Percentiles rank a stretch among this genome's conserved stretches.
phyloP scores from a whole-genome alignment of 1,140 invertebrate genomes.

The Hycleus phaleratus region DNA sequence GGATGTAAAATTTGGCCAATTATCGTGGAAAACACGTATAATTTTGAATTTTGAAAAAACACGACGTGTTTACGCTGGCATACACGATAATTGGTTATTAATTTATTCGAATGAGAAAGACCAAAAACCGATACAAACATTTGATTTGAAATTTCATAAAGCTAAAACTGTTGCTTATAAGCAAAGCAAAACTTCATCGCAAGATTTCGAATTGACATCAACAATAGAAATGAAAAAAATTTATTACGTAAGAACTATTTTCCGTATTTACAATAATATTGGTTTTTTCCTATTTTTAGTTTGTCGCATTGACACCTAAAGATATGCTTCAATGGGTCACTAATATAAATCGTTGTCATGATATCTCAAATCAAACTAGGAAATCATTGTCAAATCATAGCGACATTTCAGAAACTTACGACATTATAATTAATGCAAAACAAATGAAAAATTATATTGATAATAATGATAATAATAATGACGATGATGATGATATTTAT shows the following conservation, averaged over 20 bases:
- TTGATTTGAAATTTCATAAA: conserved; percentile 18
- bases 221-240: conserved; percentile 12
- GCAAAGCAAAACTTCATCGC: conserved; percentile 5
- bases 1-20: conserved; percentile 19
- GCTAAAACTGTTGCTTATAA: conserved; percentile 9
- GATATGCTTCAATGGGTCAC: conserved; percentile 24
- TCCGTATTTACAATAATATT: background rate
- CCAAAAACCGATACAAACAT: conserved; percentile 17
- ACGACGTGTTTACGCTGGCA: conserved; percentile 15
- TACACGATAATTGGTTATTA: conserved; percentile 19
- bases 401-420: conserved; percentile 2
- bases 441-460: background rate
- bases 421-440: conserved; percentile 1
- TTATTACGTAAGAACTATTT: conserved; percentile 10
- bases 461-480: background rate
- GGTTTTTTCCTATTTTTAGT: conserved; percentile 11
- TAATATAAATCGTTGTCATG: conserved; percentile 21
- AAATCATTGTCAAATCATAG: background rate
- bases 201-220: conserved; percentile 9
- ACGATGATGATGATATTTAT: conserved; percentile 6
- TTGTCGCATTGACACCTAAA: conserved; percentile 19
- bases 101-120: conserved; percentile 21
- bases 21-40: conserved; percentile 19
- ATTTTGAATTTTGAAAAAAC: conserved; percentile 18
- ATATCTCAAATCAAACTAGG: background rate